Conservation (phyloP, 2,797 vertebrate genomes). For the Tolypeutes matacus region DNA sequence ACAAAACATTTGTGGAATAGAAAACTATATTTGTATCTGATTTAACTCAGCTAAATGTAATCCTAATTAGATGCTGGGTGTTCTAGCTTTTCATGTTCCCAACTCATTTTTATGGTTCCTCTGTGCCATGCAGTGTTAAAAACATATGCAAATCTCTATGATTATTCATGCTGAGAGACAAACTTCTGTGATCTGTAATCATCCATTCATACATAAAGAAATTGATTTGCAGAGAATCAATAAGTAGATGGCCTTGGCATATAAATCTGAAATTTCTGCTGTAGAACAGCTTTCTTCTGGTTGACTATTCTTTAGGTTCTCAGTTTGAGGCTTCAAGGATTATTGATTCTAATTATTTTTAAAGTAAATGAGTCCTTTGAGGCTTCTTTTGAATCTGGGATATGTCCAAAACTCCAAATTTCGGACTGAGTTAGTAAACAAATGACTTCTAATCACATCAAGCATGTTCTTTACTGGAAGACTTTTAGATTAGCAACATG, state of each 20-base stretch:
- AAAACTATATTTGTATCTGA: slow-evolving; percentile 32
- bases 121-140: slow-evolving; percentile 63
- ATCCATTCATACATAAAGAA: slow-evolving; percentile 72
- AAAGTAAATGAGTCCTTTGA: slow-evolving; percentile 89
- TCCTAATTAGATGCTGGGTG: slow-evolving; percentile 49
- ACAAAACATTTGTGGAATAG: slow-evolving; percentile 54
- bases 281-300: slow-evolving; percentile 54
- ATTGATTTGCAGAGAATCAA: slow-evolving; percentile 72
- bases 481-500: slow-evolving; percentile 86
- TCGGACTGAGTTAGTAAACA: slow-evolving; percentile 88
- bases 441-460: slow-evolving; percentile 91
- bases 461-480: slow-evolving; percentile 87
- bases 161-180: slow-evolving; percentile 52
- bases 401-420: slow-evolving; percentile 86
- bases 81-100: slow-evolving; percentile 48
- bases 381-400: slow-evolving; percentile 88
- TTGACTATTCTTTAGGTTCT: slow-evolving; percentile 81
- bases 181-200: slow-evolving; percentile 64
- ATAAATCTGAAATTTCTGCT: slow-evolving; percentile 68
- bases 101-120: slow-evolving; percentile 62
- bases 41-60: slow-evolving; percentile 72
- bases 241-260: slow-evolving; percentile 66
- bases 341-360: slow-evolving; percentile 90
- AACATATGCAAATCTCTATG: slow-evolving; percentile 66
- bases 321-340: slow-evolving; percentile 84